Conservation (phyloP, 2,888 invertebrate genomes). For the Melikaiella ostensackeni region DNA sequence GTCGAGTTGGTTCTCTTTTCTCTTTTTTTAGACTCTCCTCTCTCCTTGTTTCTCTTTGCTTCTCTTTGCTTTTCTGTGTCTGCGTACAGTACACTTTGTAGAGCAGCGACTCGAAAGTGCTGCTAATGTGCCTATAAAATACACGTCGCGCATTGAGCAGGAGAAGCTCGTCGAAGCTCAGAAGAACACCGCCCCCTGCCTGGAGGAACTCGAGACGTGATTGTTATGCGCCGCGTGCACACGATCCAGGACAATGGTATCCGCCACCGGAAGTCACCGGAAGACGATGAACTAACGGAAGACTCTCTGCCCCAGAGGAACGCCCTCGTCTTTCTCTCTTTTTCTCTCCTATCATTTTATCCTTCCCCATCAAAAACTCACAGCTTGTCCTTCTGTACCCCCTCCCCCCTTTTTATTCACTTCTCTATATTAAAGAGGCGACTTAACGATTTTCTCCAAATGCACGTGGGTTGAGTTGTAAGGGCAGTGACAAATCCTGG, state of each 20-base stretch:
- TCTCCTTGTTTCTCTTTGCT: slow-evolving; percentile 36
- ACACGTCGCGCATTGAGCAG: slow-evolving; percentile 60
- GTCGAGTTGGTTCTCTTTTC: slow-evolving; percentile 60
- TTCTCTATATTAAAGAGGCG: slow-evolving; percentile 45
- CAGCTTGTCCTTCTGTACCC: slow-evolving; percentile 42
- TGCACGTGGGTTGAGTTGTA: background rate
- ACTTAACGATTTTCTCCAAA: slow-evolving; percentile 12
- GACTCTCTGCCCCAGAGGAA: slow-evolving; percentile 63
- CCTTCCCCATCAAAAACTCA: slow-evolving; percentile 44
- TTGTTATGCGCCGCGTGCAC: slow-evolving; percentile 75
- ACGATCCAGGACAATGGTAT: slow-evolving; percentile 55
- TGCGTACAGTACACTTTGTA: slow-evolving; percentile 62
- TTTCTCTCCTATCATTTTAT: slow-evolving; percentile 34
- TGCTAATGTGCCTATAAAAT: slow-evolving; percentile 65
- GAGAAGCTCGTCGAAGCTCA: slow-evolving; percentile 43
- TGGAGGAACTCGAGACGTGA: slow-evolving; percentile 76
- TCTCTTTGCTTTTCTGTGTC: slow-evolving; percentile 46
- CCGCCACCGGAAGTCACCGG: slow-evolving; percentile 76
- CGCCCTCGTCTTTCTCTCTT: slow-evolving; percentile 52
- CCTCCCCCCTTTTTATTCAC: slow-evolving; percentile 44
- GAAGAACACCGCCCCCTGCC: slow-evolving; percentile 70
- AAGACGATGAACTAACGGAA: slow-evolving; percentile 76
- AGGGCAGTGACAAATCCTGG: background rate
- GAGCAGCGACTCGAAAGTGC: slow-evolving; percentile 63
- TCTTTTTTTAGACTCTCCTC: slow-evolving; percentile 31